phyloP scores from a whole-genome alignment of 2,888 invertebrate species.

The Drosophila merina region DNA sequence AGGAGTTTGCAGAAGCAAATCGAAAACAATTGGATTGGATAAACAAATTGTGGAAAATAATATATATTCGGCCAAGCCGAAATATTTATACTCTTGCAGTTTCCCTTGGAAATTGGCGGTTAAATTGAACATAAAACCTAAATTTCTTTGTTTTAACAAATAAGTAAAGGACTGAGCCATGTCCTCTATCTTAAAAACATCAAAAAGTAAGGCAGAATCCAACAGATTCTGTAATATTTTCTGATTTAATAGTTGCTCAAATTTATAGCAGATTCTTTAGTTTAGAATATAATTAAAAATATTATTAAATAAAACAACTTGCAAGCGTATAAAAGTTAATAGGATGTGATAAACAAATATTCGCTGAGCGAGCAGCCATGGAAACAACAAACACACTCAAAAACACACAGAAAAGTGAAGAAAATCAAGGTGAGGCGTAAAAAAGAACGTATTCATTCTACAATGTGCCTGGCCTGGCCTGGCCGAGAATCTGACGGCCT shows the following conservation, averaged over 20 bases:
- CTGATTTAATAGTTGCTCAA: no score
- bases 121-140: no score
- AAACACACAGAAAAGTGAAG: constrained; percentile 48
- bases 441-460: constrained; percentile 54
- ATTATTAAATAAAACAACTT: neutral
- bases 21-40: constrained; percentile 1
- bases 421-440: constrained; percentile 75
- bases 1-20: neutral
- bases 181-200: no score
- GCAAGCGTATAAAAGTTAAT: neutral
- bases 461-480: constrained; percentile 19
- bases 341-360: constrained; percentile 21
- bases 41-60: neutral
- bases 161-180: neutral
- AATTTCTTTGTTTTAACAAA: neutral
- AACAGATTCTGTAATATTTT: no score
- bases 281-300: neutral
- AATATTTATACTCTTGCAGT: neutral
- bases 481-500: constrained; percentile 54
- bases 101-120: no score
- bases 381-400: constrained; percentile 35
- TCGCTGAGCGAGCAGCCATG: constrained; percentile 21
- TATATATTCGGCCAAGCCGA: neutral
- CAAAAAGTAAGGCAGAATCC: neutral
- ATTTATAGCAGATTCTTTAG: no score